Base-by-base conservation (phyloP, 1,140 invertebrate species). In the Camponotus vicinus region DNA sequence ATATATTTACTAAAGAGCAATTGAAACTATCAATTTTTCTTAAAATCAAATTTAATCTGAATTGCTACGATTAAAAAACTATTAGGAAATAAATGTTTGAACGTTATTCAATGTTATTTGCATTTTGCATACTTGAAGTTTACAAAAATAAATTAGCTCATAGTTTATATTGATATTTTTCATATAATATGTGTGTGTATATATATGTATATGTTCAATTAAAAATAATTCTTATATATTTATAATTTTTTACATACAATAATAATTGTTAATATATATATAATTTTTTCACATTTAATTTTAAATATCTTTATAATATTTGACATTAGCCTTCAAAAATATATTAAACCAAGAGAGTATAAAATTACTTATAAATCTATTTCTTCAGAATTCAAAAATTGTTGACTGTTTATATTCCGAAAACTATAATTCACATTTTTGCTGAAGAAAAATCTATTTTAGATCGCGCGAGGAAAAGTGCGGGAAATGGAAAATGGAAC, bases 371-470 rank as follows among this genome's bases (percentile, higher is more conserved):
- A 15, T 52, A 0, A 13, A 63, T 9, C 45, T 64, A 34, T 49
- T 57, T 6, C 37, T 34, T 78, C 49, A 78, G 66, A 13, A 27
- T 3, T n/a, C 5, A 3, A 18, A 45, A 37, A 66, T 49, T 45
- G 11, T 34, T 6, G 3, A 27, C 18, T 27, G 7, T 15, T 63
- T 34, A 59, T 61, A 15, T 61, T 32, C 52, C 18, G n/a, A 66
- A 66, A 66, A 76, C 18, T 42, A 42, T 76, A 27, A 37, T 77
- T 77, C 34, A 66, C n/a, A 79, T 21, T 21, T 40, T 69, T 27
- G 49, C 21, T 45, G 5, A 70, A 57, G 49, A 70, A 37, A n/a
- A 69, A 40, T 57, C 34, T 57, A 27, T 21, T 69, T 8, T 18
- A 21, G 11, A 78, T 63, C 32, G 8, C 8, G 67, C 13, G 15